Base-by-base conservation (phyloP, 2,113 vertebrate species). In the Rhadina sibilatrix region DNA sequence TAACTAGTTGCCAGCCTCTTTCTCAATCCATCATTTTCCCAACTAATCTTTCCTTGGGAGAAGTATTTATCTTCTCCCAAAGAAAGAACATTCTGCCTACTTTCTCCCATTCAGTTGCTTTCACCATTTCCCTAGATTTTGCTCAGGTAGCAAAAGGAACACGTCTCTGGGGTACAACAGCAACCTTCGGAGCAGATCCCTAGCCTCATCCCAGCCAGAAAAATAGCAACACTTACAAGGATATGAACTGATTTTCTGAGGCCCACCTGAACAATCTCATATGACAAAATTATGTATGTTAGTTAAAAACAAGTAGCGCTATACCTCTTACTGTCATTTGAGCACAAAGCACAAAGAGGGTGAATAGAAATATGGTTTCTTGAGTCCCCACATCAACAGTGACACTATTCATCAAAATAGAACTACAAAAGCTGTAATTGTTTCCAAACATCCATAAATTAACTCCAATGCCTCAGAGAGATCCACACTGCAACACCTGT, bases 261-360 rank as follows among this genome's bases (percentile, higher is more conserved):
- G 19, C 24, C 20, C 47, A 72, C 19, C 7, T 88, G 19, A 21
- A 76, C 0, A 0, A 64, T 54, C n/a, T 69, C 25, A 16, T 15
- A 27, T 1, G 13, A 52, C 28, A 86, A 61, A 86, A 28, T 2
- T 12, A 20, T 6, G 2, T 19, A 46, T 28, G 33, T 50, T 63
- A 65, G 63, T 33, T 42, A 83, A 87, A 83, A 77, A 8, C 35
- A 86, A 77, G 9, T 12, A 78, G 25, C 35, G 3, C 21, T 53
- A 12, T n/a, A 18, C 11, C 33, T 80, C 11, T 64, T 52, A 18
- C 27, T 31, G 37, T 57, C 72, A 84, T 33, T 33, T 47, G 42
- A 92, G 46, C 47, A 83, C 25, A 54, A 54, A 69, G 52, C 1
- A 6, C 4, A 8, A 77, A 81, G 12, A 68, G 1, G 4, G 35